phyloP scores from a whole-genome alignment of 2,888 invertebrate genomes.

The Villa cingulata region DNA sequence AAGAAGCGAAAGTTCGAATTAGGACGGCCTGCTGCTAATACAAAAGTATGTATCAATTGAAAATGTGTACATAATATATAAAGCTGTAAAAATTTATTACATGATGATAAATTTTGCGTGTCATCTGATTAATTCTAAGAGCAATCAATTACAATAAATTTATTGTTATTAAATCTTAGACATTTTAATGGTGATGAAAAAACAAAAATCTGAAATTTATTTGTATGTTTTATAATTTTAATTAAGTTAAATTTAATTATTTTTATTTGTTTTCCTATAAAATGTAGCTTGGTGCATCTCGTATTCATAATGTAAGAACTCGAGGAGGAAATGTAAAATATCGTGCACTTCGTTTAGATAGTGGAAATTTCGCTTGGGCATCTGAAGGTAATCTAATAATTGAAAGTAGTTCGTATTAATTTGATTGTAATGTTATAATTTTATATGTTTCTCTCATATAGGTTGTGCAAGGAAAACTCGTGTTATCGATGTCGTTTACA shows the following conservation, averaged over 20 bases:
- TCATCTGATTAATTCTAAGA: conserved; percentile 24
- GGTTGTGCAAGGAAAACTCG: conserved; percentile 88
- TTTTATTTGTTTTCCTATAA: too few relatives aligned
- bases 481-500: conserved; percentile 99
- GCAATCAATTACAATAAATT: too few relatives aligned
- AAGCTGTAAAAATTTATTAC: not conserved
- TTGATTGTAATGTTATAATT: too few relatives aligned
- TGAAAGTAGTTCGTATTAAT: conserved; percentile 13
- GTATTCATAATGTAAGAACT: conserved; percentile 90
- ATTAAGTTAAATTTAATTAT: too few relatives aligned
- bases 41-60: conserved; percentile 56
- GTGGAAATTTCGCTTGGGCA: conserved; percentile 98
- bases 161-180: too few relatives aligned
- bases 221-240: too few relatives aligned
- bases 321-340: conserved; percentile 94
- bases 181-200: too few relatives aligned
- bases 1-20: conserved; percentile 99
- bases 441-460: conserved; percentile 27
- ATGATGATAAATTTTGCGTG: conserved; percentile 24
- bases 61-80: too few relatives aligned
- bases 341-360: conserved; percentile 90
- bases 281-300: conserved; percentile 77
- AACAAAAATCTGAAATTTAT: too few relatives aligned
- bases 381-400: conserved; percentile 67
- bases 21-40: conserved; percentile 97